A percentile compares a stretch with the other conserved stretches of the same genome.
Conservation (phyloP, 2,888 invertebrate species). For the Cerastis rubricosa region DNA sequence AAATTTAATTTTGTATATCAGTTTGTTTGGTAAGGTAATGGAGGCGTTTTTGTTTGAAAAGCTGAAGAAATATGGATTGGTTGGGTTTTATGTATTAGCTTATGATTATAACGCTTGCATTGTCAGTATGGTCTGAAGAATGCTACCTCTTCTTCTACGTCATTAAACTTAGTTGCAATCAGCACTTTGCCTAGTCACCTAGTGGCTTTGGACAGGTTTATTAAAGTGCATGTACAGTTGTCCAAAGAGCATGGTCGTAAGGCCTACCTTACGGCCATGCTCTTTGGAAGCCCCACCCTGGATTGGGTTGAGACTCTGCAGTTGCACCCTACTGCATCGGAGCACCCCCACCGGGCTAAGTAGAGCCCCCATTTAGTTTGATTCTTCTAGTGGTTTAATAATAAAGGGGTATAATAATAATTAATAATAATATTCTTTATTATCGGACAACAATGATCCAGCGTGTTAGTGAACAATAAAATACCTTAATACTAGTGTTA, state of each 20-base stretch:
- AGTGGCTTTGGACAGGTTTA: background rate
- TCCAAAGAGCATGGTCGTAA: background rate
- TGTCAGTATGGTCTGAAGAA: background rate
- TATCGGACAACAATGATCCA: no score
- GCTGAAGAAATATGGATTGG: conserved; percentile 36
- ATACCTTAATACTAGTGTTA: no score
- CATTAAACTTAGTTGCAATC: background rate
- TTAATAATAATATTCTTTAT: no score
- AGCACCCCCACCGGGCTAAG: background rate
- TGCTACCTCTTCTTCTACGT: background rate
- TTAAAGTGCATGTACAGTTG: background rate
- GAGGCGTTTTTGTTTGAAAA: conserved; percentile 55
- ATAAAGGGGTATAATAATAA: no score
- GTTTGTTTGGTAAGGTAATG: conserved; percentile 66
- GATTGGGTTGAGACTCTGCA: background rate
- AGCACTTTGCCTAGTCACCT: no score
- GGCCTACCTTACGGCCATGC: no score
- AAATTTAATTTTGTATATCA: conserved; percentile 81
- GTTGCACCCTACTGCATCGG: background rate
- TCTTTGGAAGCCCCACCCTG: no score
- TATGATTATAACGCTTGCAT: background rate
- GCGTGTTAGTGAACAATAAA: no score
- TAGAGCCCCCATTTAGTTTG: background rate
- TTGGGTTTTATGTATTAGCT: background rate
- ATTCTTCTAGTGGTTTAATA: background rate